Percentiles rank a stretch among this genome's conserved stretches.
Evolutionary conservation across 92 coral and sea anemone genomes (phyloP).

Genomic region (Epizoanthus stellaris): DNA sequence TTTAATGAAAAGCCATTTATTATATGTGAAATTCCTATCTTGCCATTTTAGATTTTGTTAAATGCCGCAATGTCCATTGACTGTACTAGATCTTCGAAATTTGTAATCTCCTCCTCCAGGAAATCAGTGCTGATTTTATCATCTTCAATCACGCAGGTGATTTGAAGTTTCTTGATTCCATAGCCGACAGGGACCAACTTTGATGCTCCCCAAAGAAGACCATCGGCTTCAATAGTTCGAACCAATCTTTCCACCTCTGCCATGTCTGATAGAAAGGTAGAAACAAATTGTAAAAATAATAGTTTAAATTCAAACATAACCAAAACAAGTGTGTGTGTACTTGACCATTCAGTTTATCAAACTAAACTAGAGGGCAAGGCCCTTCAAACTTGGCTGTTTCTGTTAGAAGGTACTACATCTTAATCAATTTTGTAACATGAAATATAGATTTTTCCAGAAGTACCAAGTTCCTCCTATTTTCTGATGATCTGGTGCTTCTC

Average conservation of each 20-base stretch:
- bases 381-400: too few relatives aligned
- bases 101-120: conserved; percentile 83
- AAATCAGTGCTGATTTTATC: conserved; percentile 92
- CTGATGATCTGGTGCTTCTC: too few relatives aligned
- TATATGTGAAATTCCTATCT: neutral
- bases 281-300: neutral
- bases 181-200: conserved; percentile 90
- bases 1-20: conserved; percentile 14
- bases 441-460: too few relatives aligned
- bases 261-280: conserved; percentile 70
- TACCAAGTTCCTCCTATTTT: too few relatives aligned
- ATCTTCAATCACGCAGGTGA: conserved; percentile 88
- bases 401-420: too few relatives aligned
- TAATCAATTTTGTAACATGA: too few relatives aligned
- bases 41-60: conserved; percentile 78
- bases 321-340: neutral
- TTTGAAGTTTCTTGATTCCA: conserved; percentile 94
- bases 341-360: too few relatives aligned
- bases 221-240: conserved; percentile 80
- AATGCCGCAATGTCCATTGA: conserved; percentile 97
- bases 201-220: conserved; percentile 92
- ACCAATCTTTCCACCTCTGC: conserved; percentile 81
- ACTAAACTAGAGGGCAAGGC: too few relatives aligned
- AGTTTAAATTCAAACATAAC: neutral
- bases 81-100: conserved; percentile 85